Evolutionary conservation across 2,888 invertebrate genomes (phyloP), one percentile per base, ranked within the genome.

Genomic region (Petrophora chlorosata): DNA sequence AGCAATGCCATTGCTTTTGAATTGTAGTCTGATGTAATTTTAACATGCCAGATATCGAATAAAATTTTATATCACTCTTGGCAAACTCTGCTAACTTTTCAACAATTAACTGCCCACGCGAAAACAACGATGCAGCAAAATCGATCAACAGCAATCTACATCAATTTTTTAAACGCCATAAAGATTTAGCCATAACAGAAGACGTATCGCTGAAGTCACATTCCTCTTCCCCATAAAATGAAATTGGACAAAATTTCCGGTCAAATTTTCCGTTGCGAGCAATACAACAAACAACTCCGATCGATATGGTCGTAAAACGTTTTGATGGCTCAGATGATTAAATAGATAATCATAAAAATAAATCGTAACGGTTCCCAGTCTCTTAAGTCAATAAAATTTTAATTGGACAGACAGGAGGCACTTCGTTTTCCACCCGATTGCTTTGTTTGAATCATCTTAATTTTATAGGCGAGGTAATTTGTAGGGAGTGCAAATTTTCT

Each of bases 341-440:
- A 80, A 73, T 71, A 77, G 76, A 76, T 73, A 72, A 76, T 75
- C 68, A 70, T 73, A 76, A 79, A 77, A 73, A 70, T 62, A 65
- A 67, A 67, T 63, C 57, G 61, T 66, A 62, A 69, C 60, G 45
- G 53, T 47, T 33, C 32, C 40, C 64, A 61, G 59, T 51, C 55
- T 47, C 40, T 14, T n/a, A 35, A 47, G 55, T 59, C 57, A 56
- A 66, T 69, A 67, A 69, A 69, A 61, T 47, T 71, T 73, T 79
- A 76, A 77, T 76, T 76, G 70, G 56, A 56, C 58, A 41, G 50
- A 48, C 70, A 69, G 70, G 66, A 58, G 59, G 55, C 61, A 44
- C 49, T 54, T 66, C 61, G 61, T 70, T 69, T 70, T 67, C 68
- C 65, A 65, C 61, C 53, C 61, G 61, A 77, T 73, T 63, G 67